Evolutionary conservation across 1,140 invertebrate genomes (phyloP), one percentile per base, ranked within the genome.

Genomic region (Drosophila watanabei): DNA sequence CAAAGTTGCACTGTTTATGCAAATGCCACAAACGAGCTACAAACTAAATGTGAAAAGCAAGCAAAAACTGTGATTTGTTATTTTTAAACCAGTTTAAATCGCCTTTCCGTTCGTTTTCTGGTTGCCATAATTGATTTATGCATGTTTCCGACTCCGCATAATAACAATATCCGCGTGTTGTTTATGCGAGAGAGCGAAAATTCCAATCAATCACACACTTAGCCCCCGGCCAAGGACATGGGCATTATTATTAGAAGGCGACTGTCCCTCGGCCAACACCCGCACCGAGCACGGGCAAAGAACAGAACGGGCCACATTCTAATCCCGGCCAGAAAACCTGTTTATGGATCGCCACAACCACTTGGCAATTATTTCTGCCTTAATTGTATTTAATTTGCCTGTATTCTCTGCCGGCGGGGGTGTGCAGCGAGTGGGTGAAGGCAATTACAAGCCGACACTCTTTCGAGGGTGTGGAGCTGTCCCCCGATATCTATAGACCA

Each of bases 191-290:
- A 75, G 51, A 59, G 75, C 75, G 56, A 68, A 66, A 68, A 77
- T 77, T 77, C 73, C 63, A 77, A 77, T 77, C 75, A 77, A 77
- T 77, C 75, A 77, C 39, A 64, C 37, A 75, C 61, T 30, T 28
- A 52, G 57, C 46, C 75, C 49, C 49, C 48, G 30, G 54, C 62
- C 75, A 75, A 75, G 71, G 71, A 75, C 71, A 75, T 57, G 24
- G 54, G 18, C 63, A 77, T 68, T 76, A 77, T 77, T 77, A 77
- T 77, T 77, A 77, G 75, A 77, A 77, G 48, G 75, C 75, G 54
- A 63, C 54, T 59, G 51, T 46, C 51, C 70, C 70, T 76, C 43
- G 60, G 54, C 75, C 75, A 54, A 66, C 72, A 77, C 75, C 73
- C 73, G 75, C 73, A 77, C 54, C 52, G 54, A 61, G 70, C 61